Base-by-base conservation (phyloP, 2,888 invertebrate species). In the Watsonalla cultraria region DNA sequence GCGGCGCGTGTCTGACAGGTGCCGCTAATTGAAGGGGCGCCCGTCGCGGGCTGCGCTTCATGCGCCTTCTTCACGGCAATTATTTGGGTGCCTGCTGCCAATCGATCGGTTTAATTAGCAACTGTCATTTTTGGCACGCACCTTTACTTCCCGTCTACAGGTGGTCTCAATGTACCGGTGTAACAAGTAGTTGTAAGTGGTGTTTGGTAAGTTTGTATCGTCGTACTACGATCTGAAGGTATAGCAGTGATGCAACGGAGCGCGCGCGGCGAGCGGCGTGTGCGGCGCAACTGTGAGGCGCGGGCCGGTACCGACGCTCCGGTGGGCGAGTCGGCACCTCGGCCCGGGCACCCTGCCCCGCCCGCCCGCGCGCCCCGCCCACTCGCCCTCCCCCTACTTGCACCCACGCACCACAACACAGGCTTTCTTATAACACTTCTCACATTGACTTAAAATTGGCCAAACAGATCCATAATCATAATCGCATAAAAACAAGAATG, bases 21-120 rank as follows among this genome's bases (percentile, higher is more conserved):
- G 90, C 74, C 74, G 62, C 74, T 88, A 86, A 90, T 88, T 86
- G 83, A 76, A 72, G 78, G 85, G 80, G 83, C 77, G 80, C 82
- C 73, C 76, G 79, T 75, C 75, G 76, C 76, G 74, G 69, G 71
- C 74, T 76, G 73, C 77, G 74, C 76, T 71, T 70, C 72, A 71
- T 75, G 75, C 73, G 82, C 75, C 84, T 82, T 73, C 82, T 89
- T 83, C 82, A 87, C 90, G 90, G 82, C 79, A 84, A 87, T 89
- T 86, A 86, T 84, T 86, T 79, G 83, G 86, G 85, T 85, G 84
- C 72, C 76, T 76, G 79, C 77, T 78, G 76, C 66, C 71, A 70
- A 75, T 72, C 72, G 70, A 75, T 72, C 72, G 72, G 66, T 61
- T 76, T 84, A 82, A 86, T 85, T 78, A 82, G 66, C 68, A 74